These are phyloP conservation scores for Anaspis maculata DNA, from an alignment of 2,888 invertebrate genomes.

Conservation along the genomic window DNA sequence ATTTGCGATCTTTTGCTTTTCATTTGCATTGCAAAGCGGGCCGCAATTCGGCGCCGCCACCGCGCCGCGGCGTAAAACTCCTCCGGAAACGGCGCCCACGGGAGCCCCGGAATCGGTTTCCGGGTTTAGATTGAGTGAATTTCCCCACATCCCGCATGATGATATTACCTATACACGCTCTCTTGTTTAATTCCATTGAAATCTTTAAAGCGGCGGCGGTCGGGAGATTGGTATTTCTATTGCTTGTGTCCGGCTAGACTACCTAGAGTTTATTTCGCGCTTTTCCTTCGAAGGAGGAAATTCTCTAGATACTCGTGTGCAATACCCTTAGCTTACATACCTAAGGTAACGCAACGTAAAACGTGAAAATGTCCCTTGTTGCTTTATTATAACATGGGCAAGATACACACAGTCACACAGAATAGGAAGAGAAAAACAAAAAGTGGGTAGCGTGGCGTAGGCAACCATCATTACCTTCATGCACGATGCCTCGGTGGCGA, in stretches of 20 bases:
- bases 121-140: slow-evolving; percentile 44
- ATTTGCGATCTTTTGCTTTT: slow-evolving; percentile 43
- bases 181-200: slow-evolving; percentile 40
- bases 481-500: too few relatives aligned
- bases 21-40: slow-evolving; percentile 43
- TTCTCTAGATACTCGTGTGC: not conserved
- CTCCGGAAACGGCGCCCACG: slow-evolving; percentile 38
- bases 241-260: slow-evolving; percentile 17
- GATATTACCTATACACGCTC: slow-evolving; percentile 38
- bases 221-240: slow-evolving; percentile 34
- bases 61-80: slow-evolving; percentile 39
- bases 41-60: slow-evolving; percentile 38
- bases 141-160: slow-evolving; percentile 38
- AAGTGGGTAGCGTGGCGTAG: too few relatives aligned
- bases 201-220: slow-evolving; percentile 33
- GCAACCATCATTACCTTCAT: too few relatives aligned
- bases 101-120: slow-evolving; percentile 42
- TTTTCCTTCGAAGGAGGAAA: too few relatives aligned
- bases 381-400: too few relatives aligned
- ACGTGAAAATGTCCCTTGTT: too few relatives aligned
- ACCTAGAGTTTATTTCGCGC: slow-evolving; percentile 12
- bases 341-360: too few relatives aligned
- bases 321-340: not conserved
- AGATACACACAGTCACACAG: too few relatives aligned
- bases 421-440: too few relatives aligned